phyloP scores from a whole-genome alignment of 2,797 vertebrate species.

The Pseudochirops cupreus region DNA sequence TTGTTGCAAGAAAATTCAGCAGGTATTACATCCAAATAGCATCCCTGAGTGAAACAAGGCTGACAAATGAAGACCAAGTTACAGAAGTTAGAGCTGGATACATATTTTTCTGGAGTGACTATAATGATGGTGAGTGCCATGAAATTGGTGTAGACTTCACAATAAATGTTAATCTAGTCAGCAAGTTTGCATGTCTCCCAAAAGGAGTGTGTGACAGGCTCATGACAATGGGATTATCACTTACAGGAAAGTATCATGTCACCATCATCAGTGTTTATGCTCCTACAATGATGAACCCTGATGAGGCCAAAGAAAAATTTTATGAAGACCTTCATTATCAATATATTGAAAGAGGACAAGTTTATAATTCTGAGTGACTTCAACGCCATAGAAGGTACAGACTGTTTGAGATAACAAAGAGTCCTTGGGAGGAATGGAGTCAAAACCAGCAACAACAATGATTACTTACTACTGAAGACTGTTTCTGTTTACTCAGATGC shows the following conservation, averaged over 20 bases:
- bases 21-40: neutral
- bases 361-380: neutral
- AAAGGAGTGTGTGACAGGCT: neutral
- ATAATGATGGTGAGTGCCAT: neutral
- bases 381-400: too few relatives aligned
- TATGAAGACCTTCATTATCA: neutral
- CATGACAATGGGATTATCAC: neutral
- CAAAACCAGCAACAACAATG: too few relatives aligned
- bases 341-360: neutral
- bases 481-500: too few relatives aligned
- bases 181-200: neutral
- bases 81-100: neutral
- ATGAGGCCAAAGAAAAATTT: neutral
- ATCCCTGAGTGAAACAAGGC: neutral
- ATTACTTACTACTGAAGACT: too few relatives aligned
- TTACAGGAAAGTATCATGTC: neutral
- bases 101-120: neutral
- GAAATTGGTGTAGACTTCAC: neutral
- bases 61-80: neutral
- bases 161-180: neutral
- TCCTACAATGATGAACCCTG: neutral
- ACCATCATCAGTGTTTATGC: neutral
- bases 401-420: too few relatives aligned
- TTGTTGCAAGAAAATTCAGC: neutral
- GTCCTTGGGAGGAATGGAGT: too few relatives aligned